Evolutionary conservation across 2,797 vertebrate genomes (phyloP).

Genomic region (Cyprinodon diabolis): DNA sequence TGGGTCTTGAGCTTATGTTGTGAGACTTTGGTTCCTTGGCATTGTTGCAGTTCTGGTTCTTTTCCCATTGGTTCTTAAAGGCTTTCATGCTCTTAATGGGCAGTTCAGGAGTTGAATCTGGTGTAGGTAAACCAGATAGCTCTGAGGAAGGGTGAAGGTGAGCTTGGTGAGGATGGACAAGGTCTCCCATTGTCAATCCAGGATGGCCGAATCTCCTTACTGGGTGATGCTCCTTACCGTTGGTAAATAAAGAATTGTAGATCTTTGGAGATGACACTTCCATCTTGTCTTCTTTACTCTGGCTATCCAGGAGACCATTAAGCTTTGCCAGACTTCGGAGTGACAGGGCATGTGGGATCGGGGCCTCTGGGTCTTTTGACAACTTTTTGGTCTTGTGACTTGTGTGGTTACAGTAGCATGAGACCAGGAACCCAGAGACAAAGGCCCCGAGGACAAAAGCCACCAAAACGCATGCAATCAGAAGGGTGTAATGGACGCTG

Average conservation of each 20-base stretch:
- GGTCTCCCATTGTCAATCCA: constrained; percentile 76
- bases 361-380: constrained; percentile 86
- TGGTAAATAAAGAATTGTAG: constrained; percentile 84
- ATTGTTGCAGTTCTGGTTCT: constrained; percentile 94
- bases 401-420: constrained; percentile 89
- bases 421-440: constrained; percentile 90
- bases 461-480: constrained; percentile 89
- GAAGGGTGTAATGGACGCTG: constrained; percentile 89
- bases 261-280: constrained; percentile 84
- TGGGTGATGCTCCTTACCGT: constrained; percentile 76
- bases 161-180: constrained; percentile 77
- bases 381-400: constrained; percentile 82
- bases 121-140: constrained; percentile 89
- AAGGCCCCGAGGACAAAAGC: constrained; percentile 90
- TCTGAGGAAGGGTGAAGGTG: constrained; percentile 83
- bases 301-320: constrained; percentile 85
- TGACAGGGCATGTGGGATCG: constrained; percentile 87
- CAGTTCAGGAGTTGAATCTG: constrained; percentile 91
- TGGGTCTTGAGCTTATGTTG: constrained; percentile 75
- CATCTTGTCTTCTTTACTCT: constrained; percentile 82
- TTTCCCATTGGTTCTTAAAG: constrained; percentile 89
- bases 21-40: constrained; percentile 85
- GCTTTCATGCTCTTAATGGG: constrained; percentile 89
- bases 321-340: constrained; percentile 90
- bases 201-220: constrained; percentile 74